A percentile compares a stretch with the other conserved stretches of the same genome.
phyloP scores from a whole-genome alignment of 53 echinoderm and acorn worm species.

The Zoroaster sp. region DNA sequence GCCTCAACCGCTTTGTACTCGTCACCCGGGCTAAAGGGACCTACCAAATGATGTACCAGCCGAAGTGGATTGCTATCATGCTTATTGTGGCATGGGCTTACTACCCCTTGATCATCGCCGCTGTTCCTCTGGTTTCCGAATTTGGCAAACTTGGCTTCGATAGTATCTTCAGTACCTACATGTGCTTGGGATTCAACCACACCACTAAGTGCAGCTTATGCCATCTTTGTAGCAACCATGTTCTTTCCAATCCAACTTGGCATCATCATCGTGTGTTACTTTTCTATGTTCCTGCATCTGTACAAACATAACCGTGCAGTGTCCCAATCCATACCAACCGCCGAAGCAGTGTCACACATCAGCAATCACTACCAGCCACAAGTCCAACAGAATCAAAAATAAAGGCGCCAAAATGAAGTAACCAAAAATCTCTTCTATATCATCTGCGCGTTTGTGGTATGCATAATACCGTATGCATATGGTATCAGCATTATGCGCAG shows the following conservation, averaged over 20 bases:
- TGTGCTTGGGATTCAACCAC: slow-evolving; percentile 78
- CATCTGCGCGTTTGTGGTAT: slow-evolving; percentile 76
- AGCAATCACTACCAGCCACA: slow-evolving; percentile 1
- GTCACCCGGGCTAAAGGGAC: background rate
- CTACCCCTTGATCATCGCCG: background rate
- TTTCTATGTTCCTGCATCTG: slow-evolving; percentile 39
- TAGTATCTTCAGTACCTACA: slow-evolving; percentile 69
- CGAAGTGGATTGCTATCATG: background rate
- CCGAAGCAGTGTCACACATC: no score
- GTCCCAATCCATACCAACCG: no score
- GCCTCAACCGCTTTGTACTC: slow-evolving; percentile 3
- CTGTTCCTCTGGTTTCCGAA: background rate
- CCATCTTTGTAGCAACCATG: background rate
- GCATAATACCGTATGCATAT: slow-evolving; percentile 89
- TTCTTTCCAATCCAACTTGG: slow-evolving; percentile 26
- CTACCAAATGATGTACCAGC: background rate
- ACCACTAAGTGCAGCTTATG: slow-evolving; percentile 50
- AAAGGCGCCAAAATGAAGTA: slow-evolving; percentile 67
- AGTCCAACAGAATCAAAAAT: slow-evolving; percentile 11
- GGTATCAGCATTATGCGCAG: slow-evolving; percentile 71
- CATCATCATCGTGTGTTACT: slow-evolving; percentile 46
- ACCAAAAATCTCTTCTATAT: slow-evolving; percentile 90
- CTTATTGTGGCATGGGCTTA: slow-evolving; percentile 1
- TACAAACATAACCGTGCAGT: background rate
- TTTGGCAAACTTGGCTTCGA: slow-evolving; percentile 14